A percentile compares a stretch with the other conserved stretches of the same genome.
Conservation (phyloP, 2,113 vertebrate genomes). For the Oncorhynchus gorbuscha region DNA sequence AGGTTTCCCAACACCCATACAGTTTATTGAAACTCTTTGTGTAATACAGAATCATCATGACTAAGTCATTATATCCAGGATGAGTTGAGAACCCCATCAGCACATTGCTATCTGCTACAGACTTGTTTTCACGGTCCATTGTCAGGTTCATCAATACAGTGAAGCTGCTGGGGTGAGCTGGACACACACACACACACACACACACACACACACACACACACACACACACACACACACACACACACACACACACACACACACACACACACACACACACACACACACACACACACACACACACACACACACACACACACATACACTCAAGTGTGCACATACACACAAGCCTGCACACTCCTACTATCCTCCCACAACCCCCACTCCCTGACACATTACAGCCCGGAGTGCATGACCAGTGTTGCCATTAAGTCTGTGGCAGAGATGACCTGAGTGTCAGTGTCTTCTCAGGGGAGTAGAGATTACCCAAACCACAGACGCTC, state of each 20-base stretch:
- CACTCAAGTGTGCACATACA: not conserved
- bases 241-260: not conserved
- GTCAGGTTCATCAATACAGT: conserved; percentile 20
- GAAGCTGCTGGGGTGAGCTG: conserved; percentile 34
- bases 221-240: accelerated
- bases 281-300: too few relatives aligned
- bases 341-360: not conserved
- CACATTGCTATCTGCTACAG: not conserved
- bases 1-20: not conserved
- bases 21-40: not conserved
- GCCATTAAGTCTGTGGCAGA: conserved; percentile 47
- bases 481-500: conserved; percentile 22
- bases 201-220: not conserved
- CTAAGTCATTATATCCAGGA: not conserved
- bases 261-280: too few relatives aligned
- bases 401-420: conserved; percentile 45
- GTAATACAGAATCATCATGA: not conserved
- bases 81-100: not conserved
- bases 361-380: conserved; percentile 20
- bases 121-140: not conserved
- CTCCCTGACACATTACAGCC: conserved; percentile 37
- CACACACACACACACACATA: too few relatives aligned
- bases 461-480: conserved; percentile 40
- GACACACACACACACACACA: conserved; percentile 20
- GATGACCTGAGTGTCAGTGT: conserved; percentile 58